Conservation (phyloP, 2,113 vertebrate species). For the Hystrix cristata region DNA sequence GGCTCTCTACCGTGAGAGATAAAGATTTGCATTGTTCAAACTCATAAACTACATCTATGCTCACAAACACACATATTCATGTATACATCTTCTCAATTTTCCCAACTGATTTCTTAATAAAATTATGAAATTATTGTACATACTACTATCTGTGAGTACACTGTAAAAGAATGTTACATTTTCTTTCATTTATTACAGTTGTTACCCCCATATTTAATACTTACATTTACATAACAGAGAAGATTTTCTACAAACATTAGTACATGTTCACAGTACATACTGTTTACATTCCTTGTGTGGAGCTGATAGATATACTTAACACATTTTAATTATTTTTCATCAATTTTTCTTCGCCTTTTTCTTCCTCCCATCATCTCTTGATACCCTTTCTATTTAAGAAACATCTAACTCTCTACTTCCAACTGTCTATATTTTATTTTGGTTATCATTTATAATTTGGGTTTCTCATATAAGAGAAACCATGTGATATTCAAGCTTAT, state of each 20-base stretch:
- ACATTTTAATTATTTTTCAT: neutral
- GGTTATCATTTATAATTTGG: neutral
- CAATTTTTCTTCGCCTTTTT: neutral
- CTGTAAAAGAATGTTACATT: neutral
- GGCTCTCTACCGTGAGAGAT: neutral
- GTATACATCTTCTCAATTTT: neutral
- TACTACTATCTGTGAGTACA: neutral
- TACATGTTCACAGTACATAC: neutral
- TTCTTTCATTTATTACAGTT: neutral
- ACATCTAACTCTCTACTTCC: neutral
- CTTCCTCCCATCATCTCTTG: neutral
- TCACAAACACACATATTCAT: neutral
- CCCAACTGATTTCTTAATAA: neutral
- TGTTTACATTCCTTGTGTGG: neutral
- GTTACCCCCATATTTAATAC: neutral
- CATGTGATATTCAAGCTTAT: neutral
- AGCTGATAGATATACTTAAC: neutral
- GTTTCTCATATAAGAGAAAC: neutral
- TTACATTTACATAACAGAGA: constrained; percentile 1
- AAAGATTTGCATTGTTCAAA: neutral
- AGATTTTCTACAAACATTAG: neutral
- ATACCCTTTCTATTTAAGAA: neutral
- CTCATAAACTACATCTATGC: neutral
- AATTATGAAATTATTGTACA: neutral
- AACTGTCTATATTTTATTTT: neutral